A percentile compares a stretch with the other conserved stretches of the same genome.
phyloP scores from a whole-genome alignment of 2,888 invertebrate species.

The Cosmia trapezina region DNA sequence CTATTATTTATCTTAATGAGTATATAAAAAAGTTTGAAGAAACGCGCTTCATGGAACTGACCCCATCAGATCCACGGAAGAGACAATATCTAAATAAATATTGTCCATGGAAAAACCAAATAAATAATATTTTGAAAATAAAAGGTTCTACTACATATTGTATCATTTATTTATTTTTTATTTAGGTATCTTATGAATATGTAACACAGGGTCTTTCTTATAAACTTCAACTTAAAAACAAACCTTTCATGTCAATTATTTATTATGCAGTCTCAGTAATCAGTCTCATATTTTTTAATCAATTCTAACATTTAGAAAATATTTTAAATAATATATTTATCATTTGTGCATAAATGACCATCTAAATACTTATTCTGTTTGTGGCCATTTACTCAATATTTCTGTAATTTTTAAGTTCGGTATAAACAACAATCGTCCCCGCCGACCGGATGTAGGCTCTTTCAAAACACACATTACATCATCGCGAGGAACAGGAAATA shows the following conservation, averaged over 20 bases:
- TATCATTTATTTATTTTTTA: too few relatives aligned
- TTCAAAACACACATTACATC: slow-evolving; percentile 15
- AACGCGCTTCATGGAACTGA: not conserved
- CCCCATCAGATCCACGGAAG: too few relatives aligned
- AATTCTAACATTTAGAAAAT: slow-evolving; percentile 6
- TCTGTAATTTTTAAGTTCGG: slow-evolving; percentile 17
- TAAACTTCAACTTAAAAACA: slow-evolving; percentile 2
- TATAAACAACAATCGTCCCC: slow-evolving; percentile 10
- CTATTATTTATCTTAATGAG: slow-evolving; percentile 14
- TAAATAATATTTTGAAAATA: too few relatives aligned
- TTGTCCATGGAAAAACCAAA: too few relatives aligned
- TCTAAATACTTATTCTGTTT: slow-evolving; percentile 12
- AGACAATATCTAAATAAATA: too few relatives aligned
- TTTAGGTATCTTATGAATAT: too few relatives aligned
- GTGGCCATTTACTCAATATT: slow-evolving; percentile 10
- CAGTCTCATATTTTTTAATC: slow-evolving; percentile 17
- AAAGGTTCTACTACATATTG: too few relatives aligned
- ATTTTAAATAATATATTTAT: slow-evolving; percentile 11
- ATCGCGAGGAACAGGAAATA: slow-evolving; percentile 20
- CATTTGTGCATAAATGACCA: slow-evolving; percentile 11
- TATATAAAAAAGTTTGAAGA: slow-evolving; percentile 3
- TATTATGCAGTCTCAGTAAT: slow-evolving; percentile 15
- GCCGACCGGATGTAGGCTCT: slow-evolving; percentile 13
- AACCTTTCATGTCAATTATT: slow-evolving; percentile 11
- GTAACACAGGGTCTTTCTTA: not conserved